These are phyloP conservation scores for Pseudomyrmex dendroicus DNA, from an alignment of 1,140 invertebrate species.

Conservation along the genomic window DNA sequence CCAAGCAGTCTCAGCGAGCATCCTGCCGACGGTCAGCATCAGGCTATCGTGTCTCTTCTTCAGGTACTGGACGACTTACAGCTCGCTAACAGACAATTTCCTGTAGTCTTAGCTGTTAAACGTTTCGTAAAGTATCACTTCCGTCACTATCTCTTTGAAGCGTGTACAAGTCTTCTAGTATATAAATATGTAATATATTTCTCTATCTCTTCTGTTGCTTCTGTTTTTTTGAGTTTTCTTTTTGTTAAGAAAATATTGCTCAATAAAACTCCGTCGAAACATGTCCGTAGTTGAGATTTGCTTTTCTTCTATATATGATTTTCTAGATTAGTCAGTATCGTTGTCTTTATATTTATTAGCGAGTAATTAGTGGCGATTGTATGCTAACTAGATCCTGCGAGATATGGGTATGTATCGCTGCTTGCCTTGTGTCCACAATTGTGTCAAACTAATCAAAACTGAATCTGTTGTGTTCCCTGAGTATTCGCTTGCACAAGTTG, in stretches of 20 bases:
- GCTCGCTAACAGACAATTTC: slow-evolving; percentile 77
- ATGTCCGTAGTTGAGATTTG: slow-evolving; percentile 7
- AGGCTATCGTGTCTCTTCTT: slow-evolving; percentile 88
- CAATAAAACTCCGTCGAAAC: not conserved
- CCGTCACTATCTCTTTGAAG: slow-evolving; percentile 35
- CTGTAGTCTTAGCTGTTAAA: slow-evolving; percentile 81
- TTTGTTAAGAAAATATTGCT: not conserved
- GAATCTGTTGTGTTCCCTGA: slow-evolving; percentile 3
- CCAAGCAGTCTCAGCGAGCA: slow-evolving; percentile 88
- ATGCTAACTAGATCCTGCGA: slow-evolving; percentile 51
- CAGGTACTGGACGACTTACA: slow-evolving; percentile 86
- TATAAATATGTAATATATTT: not conserved
- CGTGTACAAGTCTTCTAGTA: not conserved
- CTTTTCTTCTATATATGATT: slow-evolving; percentile 59
- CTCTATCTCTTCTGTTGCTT: not conserved
- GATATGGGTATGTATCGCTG: slow-evolving; percentile 59
- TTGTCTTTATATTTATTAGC: slow-evolving; percentile 56
- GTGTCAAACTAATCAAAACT: slow-evolving; percentile 3
- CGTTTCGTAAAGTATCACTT: slow-evolving; percentile 73
- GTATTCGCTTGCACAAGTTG: slow-evolving; percentile 33
- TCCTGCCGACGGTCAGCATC: slow-evolving; percentile 87
- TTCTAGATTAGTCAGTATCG: slow-evolving; percentile 63
- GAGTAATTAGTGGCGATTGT: slow-evolving; percentile 53
- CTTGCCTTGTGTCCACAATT: slow-evolving; percentile 20
- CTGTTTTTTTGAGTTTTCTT: too few relatives aligned